Percentiles rank a stretch among this genome's conserved stretches.
Evolutionary conservation across 23 tunicate genomes (phyloP).

Genomic region (Corella eumyota): DNA sequence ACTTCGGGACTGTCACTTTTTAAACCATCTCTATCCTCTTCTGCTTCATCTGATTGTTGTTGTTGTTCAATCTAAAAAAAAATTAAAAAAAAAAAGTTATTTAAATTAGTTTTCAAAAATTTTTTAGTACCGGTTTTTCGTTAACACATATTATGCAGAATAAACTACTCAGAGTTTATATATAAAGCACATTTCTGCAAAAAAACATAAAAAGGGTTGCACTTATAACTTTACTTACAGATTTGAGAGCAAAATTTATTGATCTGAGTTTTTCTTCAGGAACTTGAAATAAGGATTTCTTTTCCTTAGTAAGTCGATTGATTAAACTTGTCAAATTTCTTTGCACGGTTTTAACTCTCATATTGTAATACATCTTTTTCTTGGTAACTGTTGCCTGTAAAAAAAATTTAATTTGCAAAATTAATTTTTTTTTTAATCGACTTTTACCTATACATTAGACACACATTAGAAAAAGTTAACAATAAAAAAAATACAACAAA

Average conservation of each 20-base stretch:
- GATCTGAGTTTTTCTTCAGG: conserved; percentile 66
- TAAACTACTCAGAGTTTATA: background rate
- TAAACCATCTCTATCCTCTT: no score
- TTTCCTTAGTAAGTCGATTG: conserved; percentile 63
- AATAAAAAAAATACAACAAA: background rate
- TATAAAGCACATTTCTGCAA: background rate
- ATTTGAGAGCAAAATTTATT: conserved; percentile 56
- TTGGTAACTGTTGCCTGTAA: conserved; percentile 64
- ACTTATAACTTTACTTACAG: conserved; percentile 33
- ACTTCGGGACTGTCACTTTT: no score
- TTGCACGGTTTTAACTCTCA: conserved; percentile 72
- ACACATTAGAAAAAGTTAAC: no score
- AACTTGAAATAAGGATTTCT: conserved; percentile 45
- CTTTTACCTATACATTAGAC: background rate
- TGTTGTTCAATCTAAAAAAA: conserved; percentile 64
- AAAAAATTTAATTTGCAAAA: background rate
- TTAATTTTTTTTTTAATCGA: no score
- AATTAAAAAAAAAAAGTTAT: background rate
- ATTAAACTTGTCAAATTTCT: conserved; percentile 53
- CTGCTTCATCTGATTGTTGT: conserved; percentile 37
- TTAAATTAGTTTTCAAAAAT: background rate
- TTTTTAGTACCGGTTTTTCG: background rate
- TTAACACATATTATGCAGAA: background rate
- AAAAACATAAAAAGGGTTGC: background rate
- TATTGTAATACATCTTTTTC: conserved; percentile 86